Percentiles rank a stretch among this genome's conserved stretches.
phyloP scores from a whole-genome alignment of 2,113 vertebrate genomes.

The Mustelus asterias region DNA sequence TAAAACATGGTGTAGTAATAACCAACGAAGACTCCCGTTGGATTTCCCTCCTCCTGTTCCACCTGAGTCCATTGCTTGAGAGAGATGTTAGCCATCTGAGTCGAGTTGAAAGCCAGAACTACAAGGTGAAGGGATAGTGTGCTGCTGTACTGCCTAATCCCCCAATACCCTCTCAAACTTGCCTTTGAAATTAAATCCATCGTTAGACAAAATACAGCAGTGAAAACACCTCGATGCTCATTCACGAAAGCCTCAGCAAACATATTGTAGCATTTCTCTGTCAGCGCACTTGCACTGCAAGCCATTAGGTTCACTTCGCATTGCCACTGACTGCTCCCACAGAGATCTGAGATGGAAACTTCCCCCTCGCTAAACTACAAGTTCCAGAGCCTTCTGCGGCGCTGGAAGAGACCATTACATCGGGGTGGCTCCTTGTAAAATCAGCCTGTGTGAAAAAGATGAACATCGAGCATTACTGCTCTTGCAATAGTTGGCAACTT shows the following conservation, averaged over 20 bases:
- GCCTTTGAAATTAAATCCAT: not conserved
- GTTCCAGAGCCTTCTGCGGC: not conserved
- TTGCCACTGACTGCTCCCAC: not conserved
- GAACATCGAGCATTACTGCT: not conserved
- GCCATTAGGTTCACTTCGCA: not conserved
- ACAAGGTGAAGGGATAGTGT: not conserved
- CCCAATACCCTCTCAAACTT: not conserved
- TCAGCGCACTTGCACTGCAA: not conserved
- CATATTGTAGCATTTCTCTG: not conserved
- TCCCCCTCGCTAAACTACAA: not conserved
- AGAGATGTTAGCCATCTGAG: not conserved
- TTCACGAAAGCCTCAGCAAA: not conserved
- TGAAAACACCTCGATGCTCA: not conserved
- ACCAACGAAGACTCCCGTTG: not conserved
- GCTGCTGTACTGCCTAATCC: not conserved
- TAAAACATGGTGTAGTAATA: not conserved
- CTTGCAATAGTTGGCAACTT: not conserved
- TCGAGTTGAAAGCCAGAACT: not conserved
- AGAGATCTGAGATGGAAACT: conserved; percentile 3
- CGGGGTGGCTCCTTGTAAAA: no score
- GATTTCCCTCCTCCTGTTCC: not conserved
- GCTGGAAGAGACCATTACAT: not conserved
- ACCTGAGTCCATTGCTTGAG: not conserved
- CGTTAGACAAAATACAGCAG: not conserved
- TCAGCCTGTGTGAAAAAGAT: not conserved